Conservation (phyloP, 2,888 invertebrate species). For the Megaustenia siamemsis region DNA sequence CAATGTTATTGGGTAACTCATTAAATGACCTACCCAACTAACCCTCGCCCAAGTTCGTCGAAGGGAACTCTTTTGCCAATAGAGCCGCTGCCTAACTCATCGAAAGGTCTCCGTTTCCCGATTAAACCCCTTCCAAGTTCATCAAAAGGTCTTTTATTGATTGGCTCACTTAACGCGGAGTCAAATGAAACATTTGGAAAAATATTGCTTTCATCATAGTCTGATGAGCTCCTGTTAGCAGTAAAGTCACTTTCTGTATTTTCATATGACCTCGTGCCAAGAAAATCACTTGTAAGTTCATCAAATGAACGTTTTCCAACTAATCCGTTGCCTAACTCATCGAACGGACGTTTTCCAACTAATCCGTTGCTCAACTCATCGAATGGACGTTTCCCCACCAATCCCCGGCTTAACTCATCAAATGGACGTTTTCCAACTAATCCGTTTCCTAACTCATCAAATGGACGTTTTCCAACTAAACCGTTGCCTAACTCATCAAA, state of each 20-base stretch:
- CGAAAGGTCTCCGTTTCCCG: slow-evolving; percentile 33
- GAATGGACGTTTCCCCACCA: slow-evolving; percentile 24
- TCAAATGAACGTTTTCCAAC: slow-evolving; percentile 47
- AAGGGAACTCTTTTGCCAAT: slow-evolving; percentile 47
- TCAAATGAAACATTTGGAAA: neutral
- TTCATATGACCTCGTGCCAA: slow-evolving; percentile 36
- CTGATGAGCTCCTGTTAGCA: slow-evolving; percentile 29
- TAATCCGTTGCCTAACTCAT: slow-evolving; percentile 19
- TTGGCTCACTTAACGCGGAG: neutral
- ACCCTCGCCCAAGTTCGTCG: slow-evolving; percentile 22
- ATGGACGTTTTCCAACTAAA: slow-evolving; percentile 39
- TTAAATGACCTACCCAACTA: slow-evolving; percentile 17
- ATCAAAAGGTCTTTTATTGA: slow-evolving; percentile 27
- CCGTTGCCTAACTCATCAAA: slow-evolving; percentile 41
- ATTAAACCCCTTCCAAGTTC: slow-evolving; percentile 18
- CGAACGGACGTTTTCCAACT: slow-evolving; percentile 43
- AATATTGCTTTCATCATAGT: neutral
- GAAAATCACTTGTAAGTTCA: slow-evolving; percentile 24
- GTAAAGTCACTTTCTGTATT: slow-evolving; percentile 26
- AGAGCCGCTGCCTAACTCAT: slow-evolving; percentile 52
- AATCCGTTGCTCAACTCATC: slow-evolving; percentile 41
- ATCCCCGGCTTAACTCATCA: slow-evolving; percentile 23
- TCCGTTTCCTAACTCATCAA: slow-evolving; percentile 33
- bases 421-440: slow-evolving; percentile 29
- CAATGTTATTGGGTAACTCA: neutral